Conservation (phyloP, 2,797 vertebrate species). For the Etheostoma perlongum region DNA sequence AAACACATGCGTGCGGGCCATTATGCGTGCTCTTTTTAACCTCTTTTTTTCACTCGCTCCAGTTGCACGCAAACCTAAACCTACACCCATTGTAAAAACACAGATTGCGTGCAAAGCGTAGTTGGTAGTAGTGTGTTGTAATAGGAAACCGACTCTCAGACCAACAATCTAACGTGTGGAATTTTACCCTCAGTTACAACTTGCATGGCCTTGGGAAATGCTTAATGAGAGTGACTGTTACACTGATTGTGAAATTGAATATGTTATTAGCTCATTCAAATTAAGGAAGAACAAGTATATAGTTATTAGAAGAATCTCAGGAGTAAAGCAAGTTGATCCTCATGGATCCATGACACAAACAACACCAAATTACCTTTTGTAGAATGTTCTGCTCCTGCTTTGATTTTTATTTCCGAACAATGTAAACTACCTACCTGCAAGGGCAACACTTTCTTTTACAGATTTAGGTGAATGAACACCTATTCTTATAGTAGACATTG, state of each 20-base stretch:
- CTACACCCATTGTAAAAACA: conserved; percentile 19
- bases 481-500: not conserved
- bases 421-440: not conserved
- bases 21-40: not conserved
- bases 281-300: too few species aligned
- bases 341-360: not conserved
- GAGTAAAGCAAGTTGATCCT: not conserved
- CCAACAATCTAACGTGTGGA: conserved; percentile 11
- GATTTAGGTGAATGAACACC: not conserved
- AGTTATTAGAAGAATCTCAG: not conserved
- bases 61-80: conserved; percentile 32
- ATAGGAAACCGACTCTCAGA: conserved; percentile 58
- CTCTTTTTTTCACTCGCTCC: not conserved
- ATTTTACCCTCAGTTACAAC: conserved; percentile 34
- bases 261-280: not conserved
- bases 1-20: conserved; percentile 1
- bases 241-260: not conserved
- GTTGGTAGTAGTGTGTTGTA: conserved; percentile 12
- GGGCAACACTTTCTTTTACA: not conserved
- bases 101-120: conserved; percentile 62
- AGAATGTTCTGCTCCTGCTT: not conserved
- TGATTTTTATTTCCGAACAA: not conserved
- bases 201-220: not conserved
- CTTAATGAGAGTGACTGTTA: not conserved
- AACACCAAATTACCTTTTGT: not conserved